Conservation (phyloP, 2,113 vertebrate species). For the Notiomystis cincta region DNA sequence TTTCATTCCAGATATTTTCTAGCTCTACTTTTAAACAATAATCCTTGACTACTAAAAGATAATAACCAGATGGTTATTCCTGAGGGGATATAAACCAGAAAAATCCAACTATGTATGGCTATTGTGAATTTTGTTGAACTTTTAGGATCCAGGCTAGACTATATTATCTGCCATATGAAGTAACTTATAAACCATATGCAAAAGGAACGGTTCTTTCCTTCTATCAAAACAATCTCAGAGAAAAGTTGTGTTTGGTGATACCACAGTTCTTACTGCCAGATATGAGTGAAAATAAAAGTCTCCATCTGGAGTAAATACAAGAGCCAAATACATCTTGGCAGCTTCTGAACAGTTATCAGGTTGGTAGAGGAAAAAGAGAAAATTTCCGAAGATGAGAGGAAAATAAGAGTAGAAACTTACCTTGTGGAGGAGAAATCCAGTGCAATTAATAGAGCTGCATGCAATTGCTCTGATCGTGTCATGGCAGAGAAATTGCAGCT, state of each 20-base stretch:
- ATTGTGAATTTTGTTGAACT: background rate
- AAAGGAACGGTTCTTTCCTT: background rate
- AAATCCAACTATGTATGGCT: background rate
- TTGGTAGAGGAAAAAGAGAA: background rate
- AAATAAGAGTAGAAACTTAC: background rate
- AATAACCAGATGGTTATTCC: background rate
- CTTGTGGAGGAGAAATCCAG: background rate
- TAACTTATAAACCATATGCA: background rate
- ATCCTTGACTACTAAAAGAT: background rate
- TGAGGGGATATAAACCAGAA: background rate
- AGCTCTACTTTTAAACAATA: background rate
- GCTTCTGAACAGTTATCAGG: background rate
- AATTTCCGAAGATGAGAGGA: background rate
- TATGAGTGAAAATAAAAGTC: conserved; percentile 2
- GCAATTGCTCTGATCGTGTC: background rate
- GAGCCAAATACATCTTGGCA: conserved; percentile 24
- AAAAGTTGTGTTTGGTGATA: conserved; percentile 10
- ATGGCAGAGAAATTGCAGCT: background rate
- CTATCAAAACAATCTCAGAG: conserved; percentile 2
- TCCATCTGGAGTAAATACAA: conserved; percentile 17
- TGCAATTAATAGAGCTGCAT: background rate
- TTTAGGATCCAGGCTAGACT: background rate
- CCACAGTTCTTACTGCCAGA: background rate
- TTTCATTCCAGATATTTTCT: background rate
- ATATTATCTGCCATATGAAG: background rate